phyloP scores from a whole-genome alignment of 2,888 invertebrate genomes.

The Ecliptopera silaceata region DNA sequence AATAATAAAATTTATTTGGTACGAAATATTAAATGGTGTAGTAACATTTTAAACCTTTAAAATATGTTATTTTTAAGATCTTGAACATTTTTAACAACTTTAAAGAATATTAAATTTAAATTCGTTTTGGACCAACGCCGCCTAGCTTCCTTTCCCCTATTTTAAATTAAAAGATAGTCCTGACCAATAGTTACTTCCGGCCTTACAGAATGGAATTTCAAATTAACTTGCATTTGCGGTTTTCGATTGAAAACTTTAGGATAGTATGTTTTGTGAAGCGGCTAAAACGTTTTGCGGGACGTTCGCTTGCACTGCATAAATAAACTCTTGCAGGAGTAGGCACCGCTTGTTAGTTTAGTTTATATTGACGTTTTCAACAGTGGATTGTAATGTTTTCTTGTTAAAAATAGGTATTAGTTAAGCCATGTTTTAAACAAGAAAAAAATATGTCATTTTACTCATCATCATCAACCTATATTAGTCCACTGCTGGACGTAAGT shows the following conservation, averaged over 20 bases:
- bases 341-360: slow-evolving; percentile 3
- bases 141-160: slow-evolving; percentile 51
- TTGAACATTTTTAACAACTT: neutral
- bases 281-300: slow-evolving; percentile 26
- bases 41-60: too few relatives aligned
- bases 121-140: slow-evolving; percentile 2
- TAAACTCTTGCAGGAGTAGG: slow-evolving; percentile 5
- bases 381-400: neutral
- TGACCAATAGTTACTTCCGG: slow-evolving; percentile 59
- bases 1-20: too few relatives aligned
- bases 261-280: slow-evolving; percentile 33
- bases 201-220: slow-evolving; percentile 45
- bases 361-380: neutral
- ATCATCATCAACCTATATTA: too few relatives aligned
- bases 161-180: slow-evolving; percentile 67
- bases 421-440: too few relatives aligned
- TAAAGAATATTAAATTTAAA: neutral
- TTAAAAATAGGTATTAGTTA: too few relatives aligned
- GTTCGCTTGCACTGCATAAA: slow-evolving; percentile 11
- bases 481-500: too few relatives aligned
- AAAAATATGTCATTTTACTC: too few relatives aligned
- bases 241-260: slow-evolving; percentile 39
- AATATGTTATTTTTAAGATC: too few relatives aligned
- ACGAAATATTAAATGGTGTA: too few relatives aligned
- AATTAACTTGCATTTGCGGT: slow-evolving; percentile 49